Base-by-base conservation (phyloP, 2,113 vertebrate species). In the Microcebus lehilahytsara region DNA sequence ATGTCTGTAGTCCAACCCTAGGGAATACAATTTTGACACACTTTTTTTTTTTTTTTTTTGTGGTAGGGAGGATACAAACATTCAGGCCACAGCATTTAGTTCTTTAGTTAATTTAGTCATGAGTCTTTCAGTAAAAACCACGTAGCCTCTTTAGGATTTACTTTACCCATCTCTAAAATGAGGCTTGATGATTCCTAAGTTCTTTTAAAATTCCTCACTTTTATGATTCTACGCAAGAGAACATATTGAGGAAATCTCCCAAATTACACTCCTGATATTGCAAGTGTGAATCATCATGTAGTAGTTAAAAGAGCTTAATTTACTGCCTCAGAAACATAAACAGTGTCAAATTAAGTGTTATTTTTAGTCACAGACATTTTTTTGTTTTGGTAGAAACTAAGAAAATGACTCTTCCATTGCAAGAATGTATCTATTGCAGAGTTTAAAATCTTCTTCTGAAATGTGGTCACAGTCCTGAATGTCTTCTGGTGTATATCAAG, bases 361-460 rank as follows among this genome's bases (percentile, higher is more conserved):
- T 75, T 87, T 96, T 96, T 95, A 97, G 89, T 86, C 79, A 74
- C 25, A 94, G 13, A 72, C 91, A 37, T 62, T 49, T 89, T 96
- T 91, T 86, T 32, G 60, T 60, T 84, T 84, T 46, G 25, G 32
- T 64, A 40, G 20, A 96, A 87, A 90, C 27, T 19, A 56, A 77
- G 37, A 46, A 93, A 81, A 93, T 87, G 69, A 71, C 64, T 93
- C n/a, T 77, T 85, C 6, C 75, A 58, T 84, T 77, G 58, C 13
- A 96, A 71, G 17, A 58, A 71, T 34, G 8, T 89, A n/a, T 69
- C 42, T 84, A 34, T 79, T 95, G 49, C 22, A 19, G 27, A 30
- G 32, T 83, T 96, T 78, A 84, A 16, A 69, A 40, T 12, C 85
- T 96, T 53, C n/a, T 84, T 86, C 87, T 46, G 67, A 34, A 87